Base-by-base conservation (phyloP, 2,888 invertebrate species). In the Globia sparganii region DNA sequence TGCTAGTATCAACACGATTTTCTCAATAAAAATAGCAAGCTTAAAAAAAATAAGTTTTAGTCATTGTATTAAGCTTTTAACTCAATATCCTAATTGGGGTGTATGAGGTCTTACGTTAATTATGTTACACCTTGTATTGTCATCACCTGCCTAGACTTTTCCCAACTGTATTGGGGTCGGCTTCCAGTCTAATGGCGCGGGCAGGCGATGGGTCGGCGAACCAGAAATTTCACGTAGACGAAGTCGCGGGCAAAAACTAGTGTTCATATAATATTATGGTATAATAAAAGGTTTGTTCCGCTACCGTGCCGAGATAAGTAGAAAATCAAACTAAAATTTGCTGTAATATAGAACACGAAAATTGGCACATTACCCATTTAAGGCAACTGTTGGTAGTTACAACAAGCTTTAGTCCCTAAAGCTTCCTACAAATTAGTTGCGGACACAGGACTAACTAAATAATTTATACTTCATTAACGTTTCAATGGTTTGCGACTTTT, bases 401-500 rank as follows among this genome's bases (percentile, higher is more conserved):
- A 80, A 70, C 77, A 72, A 76, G 71, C 31, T 61, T 61, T 79
- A 75, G 87, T 80, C 76, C 66, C 64, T 13, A 40, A 76, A 80
- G 72, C 68, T 66, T 25, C 1, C 71, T 67, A 70, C 72, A 78
- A 77, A 85, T 85, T 85, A 82, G 83, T 78, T 31, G 61, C 73
- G 72, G 68, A 69, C 81, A 62, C 58, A 53, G 49, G 61, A 77
- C 80, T 46, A 62, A 75, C 77, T 82, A 78, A 74, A 85, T 84
- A 75, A 85, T 80, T 65, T 56, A 78, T 64, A 82, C 69, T 64
- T 84, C 72, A 84, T 86, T 87, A 80, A 68, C 72, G 72, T 85
- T 82, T 72, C 61, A 66, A 75, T 77, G 81, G 81, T 46, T 58
- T 58, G 56, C 62, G 43, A 75, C 72, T 72, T 81, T 73, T 34